A percentile compares a stretch with the other conserved stretches of the same genome.
Evolutionary conservation across 2,888 invertebrate species (phyloP).

Genomic region (Brachyopa scutellaris): DNA sequence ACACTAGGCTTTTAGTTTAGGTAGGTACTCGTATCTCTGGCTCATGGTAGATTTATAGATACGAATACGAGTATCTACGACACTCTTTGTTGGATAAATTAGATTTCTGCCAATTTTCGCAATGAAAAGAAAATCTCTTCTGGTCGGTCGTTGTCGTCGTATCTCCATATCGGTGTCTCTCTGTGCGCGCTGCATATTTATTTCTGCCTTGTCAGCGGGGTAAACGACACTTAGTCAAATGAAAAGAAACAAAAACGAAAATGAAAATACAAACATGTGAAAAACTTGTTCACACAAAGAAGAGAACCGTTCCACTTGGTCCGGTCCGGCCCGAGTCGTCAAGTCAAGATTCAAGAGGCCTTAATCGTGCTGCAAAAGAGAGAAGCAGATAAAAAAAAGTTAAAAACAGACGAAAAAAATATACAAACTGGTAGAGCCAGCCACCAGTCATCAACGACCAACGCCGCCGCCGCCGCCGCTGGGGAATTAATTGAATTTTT

Average conservation of each 20-base stretch:
- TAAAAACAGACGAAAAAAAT: neutral
- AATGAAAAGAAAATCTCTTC: conserved; percentile 37
- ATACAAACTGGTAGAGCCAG: conserved; percentile 18
- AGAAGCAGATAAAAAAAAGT: conserved; percentile 4
- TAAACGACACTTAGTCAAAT: conserved; percentile 72
- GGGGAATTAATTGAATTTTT: conserved; percentile 71
- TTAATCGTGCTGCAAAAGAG: neutral
- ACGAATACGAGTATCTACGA: no score
- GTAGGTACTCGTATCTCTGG: neutral
- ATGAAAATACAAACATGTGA: conserved; percentile 54
- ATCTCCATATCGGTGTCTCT: conserved; percentile 21
- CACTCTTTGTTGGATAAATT: conserved; percentile 50
- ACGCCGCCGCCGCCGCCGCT: conserved; percentile 46
- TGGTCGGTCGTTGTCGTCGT: neutral
- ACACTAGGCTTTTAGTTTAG: no score
- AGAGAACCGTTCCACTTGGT: conserved; percentile 51
- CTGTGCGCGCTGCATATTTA: conserved; percentile 54
- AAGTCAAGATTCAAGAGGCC: neutral
- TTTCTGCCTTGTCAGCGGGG: conserved; percentile 66
- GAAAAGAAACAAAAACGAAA: conserved; percentile 54
- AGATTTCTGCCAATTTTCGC: conserved; percentile 44
- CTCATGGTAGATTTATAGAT: conserved; percentile 39
- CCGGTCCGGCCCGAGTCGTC: neutral
- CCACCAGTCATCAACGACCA: neutral
- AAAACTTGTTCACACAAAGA: conserved; percentile 73